Evolutionary conservation across 2,113 vertebrate species (phyloP).

Genomic region (Channa maculata): DNA sequence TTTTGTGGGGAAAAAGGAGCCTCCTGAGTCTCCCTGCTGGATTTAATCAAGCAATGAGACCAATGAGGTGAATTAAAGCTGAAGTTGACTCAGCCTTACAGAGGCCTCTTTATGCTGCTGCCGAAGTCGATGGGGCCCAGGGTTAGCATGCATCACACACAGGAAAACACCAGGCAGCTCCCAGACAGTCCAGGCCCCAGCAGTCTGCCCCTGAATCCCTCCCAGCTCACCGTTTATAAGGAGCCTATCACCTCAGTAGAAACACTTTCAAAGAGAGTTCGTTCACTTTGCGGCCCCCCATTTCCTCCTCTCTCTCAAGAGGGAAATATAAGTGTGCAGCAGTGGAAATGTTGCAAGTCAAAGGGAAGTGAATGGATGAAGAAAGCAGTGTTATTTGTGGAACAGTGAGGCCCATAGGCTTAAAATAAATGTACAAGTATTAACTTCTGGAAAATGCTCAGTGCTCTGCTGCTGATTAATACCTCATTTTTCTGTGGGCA

Average conservation of each 20-base stretch:
- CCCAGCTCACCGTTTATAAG: conserved; percentile 63
- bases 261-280: conserved; percentile 72
- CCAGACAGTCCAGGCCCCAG: conserved; percentile 67
- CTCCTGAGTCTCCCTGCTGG: conserved; percentile 53
- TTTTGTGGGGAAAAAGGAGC: conserved; percentile 4
- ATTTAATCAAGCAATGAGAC: conserved; percentile 76
- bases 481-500: conserved; percentile 55
- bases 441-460: conserved; percentile 72
- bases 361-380: conserved; percentile 71
- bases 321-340: conserved; percentile 79
- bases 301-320: conserved; percentile 80
- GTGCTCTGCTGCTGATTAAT: conserved; percentile 70
- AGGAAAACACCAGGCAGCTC: conserved; percentile 77
- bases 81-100: conserved; percentile 71
- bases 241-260: conserved; percentile 59
- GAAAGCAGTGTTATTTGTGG: conserved; percentile 79
- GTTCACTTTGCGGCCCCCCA: conserved; percentile 67
- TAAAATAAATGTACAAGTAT: conserved; percentile 76
- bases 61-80: conserved; percentile 73
- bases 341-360: conserved; percentile 75
- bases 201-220: conserved; percentile 57
- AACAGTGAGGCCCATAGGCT: conserved; percentile 70
- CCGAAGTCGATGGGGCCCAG: conserved; percentile 58
- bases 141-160: conserved; percentile 77
- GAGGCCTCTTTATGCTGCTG: conserved; percentile 76